These are phyloP conservation scores for Euura saliciscinereae DNA, from an alignment of 1,140 invertebrate genomes.

Conservation along the genomic window DNA sequence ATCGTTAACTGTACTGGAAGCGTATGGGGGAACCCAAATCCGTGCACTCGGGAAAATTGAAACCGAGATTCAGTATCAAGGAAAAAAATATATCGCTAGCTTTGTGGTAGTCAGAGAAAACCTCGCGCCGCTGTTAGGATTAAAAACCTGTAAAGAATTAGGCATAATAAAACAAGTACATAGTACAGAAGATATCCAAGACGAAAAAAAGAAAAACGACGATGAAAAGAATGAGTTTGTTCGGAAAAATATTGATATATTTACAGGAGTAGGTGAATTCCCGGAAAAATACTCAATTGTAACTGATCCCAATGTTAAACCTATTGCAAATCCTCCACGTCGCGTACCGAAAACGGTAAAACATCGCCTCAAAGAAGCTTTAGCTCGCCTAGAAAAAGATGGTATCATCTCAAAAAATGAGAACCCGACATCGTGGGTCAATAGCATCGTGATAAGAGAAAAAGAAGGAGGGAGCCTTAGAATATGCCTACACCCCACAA, in stretches of 20 bases:
- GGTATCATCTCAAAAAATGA: conserved; percentile 32
- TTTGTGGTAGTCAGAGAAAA: conserved; percentile 20
- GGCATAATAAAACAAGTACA: conserved; percentile 13
- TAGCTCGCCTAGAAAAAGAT: conserved; percentile 26
- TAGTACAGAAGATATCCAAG: no score
- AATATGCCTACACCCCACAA: conserved; percentile 35
- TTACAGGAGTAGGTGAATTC: conserved; percentile 14
- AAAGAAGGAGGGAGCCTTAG: conserved; percentile 27
- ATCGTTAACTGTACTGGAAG: conserved; percentile 27
- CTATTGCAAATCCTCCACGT: conserved; percentile 27
- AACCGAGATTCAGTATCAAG: neutral
- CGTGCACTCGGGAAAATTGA: conserved; percentile 19
- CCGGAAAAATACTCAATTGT: neutral
- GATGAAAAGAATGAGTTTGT: neutral
- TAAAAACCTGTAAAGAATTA: conserved; percentile 18
- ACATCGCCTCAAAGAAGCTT: conserved; percentile 23
- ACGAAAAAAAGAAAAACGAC: neutral
- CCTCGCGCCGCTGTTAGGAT: conserved; percentile 22
- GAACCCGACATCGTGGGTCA: conserved; percentile 32
- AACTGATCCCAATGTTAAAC: neutral
- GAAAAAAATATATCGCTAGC: neutral
- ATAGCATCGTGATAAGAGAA: conserved; percentile 34
- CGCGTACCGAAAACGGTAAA: conserved; percentile 28
- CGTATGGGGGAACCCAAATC: conserved; percentile 26
- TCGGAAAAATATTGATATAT: neutral